phyloP scores from a whole-genome alignment of 2,888 invertebrate genomes.

The Patella depressa region DNA sequence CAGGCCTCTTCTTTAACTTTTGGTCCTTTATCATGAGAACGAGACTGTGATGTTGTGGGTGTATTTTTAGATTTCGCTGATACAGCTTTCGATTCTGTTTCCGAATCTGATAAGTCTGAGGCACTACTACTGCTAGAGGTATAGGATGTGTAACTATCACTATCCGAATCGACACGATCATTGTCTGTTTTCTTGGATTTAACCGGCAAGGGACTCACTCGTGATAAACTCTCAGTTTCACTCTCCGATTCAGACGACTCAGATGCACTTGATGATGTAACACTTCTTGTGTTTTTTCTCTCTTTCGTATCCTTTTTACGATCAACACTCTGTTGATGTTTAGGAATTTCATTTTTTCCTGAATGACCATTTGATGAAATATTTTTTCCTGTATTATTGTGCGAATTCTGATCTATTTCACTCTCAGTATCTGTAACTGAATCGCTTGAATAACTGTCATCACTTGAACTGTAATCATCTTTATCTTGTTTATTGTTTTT shows the following conservation, averaged over 20 bases:
- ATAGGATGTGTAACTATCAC: conserved; percentile 17
- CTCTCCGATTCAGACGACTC: not conserved
- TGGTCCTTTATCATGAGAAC: conserved; percentile 36
- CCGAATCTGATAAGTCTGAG: conserved; percentile 21
- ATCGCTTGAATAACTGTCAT: conserved; percentile 28
- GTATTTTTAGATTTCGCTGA: not conserved
- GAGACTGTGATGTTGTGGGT: conserved; percentile 16
- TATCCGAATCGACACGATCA: conserved; percentile 15
- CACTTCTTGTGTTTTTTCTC: conserved; percentile 15
- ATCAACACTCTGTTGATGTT: conserved; percentile 15
- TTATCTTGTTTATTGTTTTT: conserved; percentile 1
- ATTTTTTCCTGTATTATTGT: not conserved
- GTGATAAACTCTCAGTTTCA: not conserved
- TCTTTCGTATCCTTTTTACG: conserved; percentile 24
- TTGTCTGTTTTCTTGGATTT: not conserved
- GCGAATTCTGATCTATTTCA: conserved; percentile 18
- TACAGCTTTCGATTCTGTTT: conserved; percentile 18
- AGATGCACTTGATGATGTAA: not conserved
- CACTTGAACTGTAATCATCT: conserved; percentile 19
- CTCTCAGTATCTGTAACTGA: conserved; percentile 31
- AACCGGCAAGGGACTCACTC: not conserved
- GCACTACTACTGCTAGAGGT: conserved; percentile 19
- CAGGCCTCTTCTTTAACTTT: conserved; percentile 16
- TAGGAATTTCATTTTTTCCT: conserved; percentile 19
- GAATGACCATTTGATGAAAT: conserved; percentile 17